phyloP scores from a whole-genome alignment of 1,140 invertebrate species.

The Apis florea region DNA sequence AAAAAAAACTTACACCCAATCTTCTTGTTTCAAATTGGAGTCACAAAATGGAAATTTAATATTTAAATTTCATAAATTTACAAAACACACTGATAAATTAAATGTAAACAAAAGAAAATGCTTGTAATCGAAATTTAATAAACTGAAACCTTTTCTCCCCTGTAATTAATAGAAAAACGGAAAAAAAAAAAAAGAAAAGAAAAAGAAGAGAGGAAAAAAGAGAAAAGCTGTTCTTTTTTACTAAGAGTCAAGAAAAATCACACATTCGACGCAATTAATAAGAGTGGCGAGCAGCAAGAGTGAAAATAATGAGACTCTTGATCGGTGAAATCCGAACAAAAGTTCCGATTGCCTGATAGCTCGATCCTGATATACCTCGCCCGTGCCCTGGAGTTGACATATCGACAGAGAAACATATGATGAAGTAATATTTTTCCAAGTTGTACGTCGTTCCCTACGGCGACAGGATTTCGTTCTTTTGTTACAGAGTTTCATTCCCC shows the following conservation, averaged over 20 bases:
- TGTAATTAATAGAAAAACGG: too few relatives aligned
- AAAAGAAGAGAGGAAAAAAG: neutral
- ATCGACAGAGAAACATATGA: conserved; percentile 66
- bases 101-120: too few relatives aligned
- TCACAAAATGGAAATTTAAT: too few relatives aligned
- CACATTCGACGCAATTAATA: neutral
- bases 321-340: conserved; percentile 26
- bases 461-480: conserved; percentile 42
- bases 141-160: too few relatives aligned
- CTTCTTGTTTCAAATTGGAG: too few relatives aligned
- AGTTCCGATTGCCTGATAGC: conserved; percentile 27
- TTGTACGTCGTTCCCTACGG: conserved; percentile 27
- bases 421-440: conserved; percentile 63
- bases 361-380: conserved; percentile 26
- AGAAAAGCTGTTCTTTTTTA: neutral
- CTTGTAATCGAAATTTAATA: too few relatives aligned
- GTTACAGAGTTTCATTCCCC: conserved; percentile 15
- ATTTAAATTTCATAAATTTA: too few relatives aligned
- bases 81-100: too few relatives aligned
- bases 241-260: neutral
- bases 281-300: neutral
- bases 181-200: neutral
- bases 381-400: conserved; percentile 57
- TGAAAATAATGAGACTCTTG: conserved; percentile 10
- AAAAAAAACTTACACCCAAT: too few relatives aligned